Conservation (phyloP, 1,140 invertebrate genomes). For the Aricia agestis region DNA sequence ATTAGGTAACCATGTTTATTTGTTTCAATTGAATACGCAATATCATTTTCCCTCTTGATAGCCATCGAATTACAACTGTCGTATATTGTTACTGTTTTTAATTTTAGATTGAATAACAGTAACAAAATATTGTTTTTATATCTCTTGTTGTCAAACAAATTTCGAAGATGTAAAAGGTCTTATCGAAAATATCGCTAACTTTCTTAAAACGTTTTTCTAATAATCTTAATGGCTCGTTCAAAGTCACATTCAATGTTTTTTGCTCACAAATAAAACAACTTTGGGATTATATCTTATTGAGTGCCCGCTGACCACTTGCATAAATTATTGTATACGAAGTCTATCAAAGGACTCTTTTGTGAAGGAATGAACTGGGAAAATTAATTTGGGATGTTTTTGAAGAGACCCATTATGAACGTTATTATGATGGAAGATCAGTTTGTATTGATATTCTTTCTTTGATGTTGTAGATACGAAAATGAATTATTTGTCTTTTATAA, state of each 20-base stretch:
- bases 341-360: conserved; percentile 66
- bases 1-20: conserved; percentile 54
- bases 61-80: not conserved
- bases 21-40: conserved; percentile 36
- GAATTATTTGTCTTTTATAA: conserved; percentile 59
- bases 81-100: not conserved
- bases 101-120: not conserved
- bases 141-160: not conserved
- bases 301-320: conserved; percentile 63
- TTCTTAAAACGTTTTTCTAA: conserved; percentile 19
- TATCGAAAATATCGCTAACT: not conserved
- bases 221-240: conserved; percentile 22
- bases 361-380: conserved; percentile 57
- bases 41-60: conserved; percentile 27
- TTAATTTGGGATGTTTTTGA: conserved; percentile 61
- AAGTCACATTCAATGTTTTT: conserved; percentile 17
- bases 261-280: conserved; percentile 43
- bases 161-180: not conserved
- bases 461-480: conserved; percentile 49
- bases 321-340: conserved; percentile 66
- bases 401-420: conserved; percentile 53
- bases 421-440: conserved; percentile 53
- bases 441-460: conserved; percentile 56
- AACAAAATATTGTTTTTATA: too few species aligned
- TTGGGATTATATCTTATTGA: conserved; percentile 51